Evolutionary conservation across 2,113 vertebrate genomes (phyloP).

Genomic region (Dolichotis patagonum): DNA sequence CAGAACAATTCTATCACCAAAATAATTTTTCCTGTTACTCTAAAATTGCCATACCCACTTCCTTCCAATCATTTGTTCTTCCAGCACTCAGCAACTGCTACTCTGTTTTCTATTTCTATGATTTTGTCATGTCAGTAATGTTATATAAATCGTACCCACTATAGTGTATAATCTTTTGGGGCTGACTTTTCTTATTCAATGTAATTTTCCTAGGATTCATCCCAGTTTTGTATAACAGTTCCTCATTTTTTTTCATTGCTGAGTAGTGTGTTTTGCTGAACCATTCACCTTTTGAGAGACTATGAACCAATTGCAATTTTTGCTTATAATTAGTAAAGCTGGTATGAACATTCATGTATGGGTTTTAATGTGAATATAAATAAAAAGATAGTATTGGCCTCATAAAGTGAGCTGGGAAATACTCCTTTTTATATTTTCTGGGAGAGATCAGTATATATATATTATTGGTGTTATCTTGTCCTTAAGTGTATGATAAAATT

Average conservation of each 20-base stretch:
- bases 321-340: not conserved
- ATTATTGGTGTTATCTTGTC: not conserved
- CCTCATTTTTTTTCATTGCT: not conserved
- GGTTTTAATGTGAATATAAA: slow-evolving; percentile 37
- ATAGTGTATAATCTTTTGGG: not conserved
- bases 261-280: not conserved
- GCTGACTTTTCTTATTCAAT: not conserved
- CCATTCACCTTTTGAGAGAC: not conserved
- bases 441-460: not conserved
- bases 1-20: not conserved
- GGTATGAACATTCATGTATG: slow-evolving; percentile 9
- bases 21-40: not conserved
- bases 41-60: not conserved
- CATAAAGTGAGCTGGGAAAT: not conserved
- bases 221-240: not conserved
- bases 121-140: not conserved
- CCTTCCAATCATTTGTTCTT: not conserved
- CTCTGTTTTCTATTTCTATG: not conserved
- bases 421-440: not conserved
- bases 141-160: not conserved
- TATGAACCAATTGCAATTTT: not conserved
- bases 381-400: slow-evolving; percentile 5
- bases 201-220: not conserved
- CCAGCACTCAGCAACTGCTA: not conserved
- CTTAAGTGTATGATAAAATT: not conserved